Evolutionary conservation across 2,888 invertebrate species (phyloP).

Genomic region (Furcula furcula): DNA sequence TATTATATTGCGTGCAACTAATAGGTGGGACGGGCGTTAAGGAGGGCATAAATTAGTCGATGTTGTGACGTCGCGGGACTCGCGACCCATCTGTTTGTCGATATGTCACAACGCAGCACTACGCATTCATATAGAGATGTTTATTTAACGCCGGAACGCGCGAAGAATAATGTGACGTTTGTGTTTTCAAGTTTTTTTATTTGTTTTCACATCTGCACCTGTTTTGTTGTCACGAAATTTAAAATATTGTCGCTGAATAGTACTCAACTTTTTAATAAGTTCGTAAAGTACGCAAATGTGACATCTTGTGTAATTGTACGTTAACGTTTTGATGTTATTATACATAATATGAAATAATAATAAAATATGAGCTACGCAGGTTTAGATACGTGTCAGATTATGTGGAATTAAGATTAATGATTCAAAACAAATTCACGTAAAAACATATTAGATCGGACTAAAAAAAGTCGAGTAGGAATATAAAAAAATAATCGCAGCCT

Average conservation of each 20-base stretch:
- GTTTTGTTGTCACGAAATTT: conserved; percentile 22
- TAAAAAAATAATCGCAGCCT: conserved; percentile 1
- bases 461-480: neutral
- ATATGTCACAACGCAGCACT: conserved; percentile 71
- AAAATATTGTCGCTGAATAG: conserved; percentile 21
- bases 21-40: conserved; percentile 79
- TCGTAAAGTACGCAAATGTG: conserved; percentile 16
- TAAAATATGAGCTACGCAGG: conserved; percentile 17
- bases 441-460: conserved; percentile 7
- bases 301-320: conserved; percentile 8
- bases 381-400: conserved; percentile 10
- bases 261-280: conserved; percentile 14
- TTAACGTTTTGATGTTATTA: conserved; percentile 14
- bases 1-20: conserved; percentile 76
- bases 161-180: conserved; percentile 23
- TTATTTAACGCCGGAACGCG: conserved; percentile 14
- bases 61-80: conserved; percentile 73
- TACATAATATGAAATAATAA: no score
- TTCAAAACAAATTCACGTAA: conserved; percentile 12
- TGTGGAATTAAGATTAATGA: conserved; percentile 19
- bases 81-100: conserved; percentile 76
- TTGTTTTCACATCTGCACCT: conserved; percentile 11
- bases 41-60: conserved; percentile 77
- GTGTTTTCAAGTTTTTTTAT: conserved; percentile 26
- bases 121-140: conserved; percentile 52